Percentiles rank a stretch among this genome's conserved stretches.
Evolutionary conservation across 1,140 invertebrate genomes (phyloP).

Genomic region (Tetraneura akinire): DNA sequence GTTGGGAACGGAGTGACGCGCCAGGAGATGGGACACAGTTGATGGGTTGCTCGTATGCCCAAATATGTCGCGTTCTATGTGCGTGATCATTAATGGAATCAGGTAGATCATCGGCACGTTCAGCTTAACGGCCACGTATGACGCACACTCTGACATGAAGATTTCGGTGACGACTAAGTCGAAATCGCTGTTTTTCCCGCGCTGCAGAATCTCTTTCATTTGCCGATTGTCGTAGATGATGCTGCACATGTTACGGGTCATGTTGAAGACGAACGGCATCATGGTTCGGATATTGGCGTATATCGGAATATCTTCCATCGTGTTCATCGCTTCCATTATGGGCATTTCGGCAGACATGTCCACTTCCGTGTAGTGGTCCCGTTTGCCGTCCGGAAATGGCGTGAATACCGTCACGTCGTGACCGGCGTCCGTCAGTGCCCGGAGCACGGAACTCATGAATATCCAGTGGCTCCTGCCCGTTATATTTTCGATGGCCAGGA

Average conservation of each 20-base stretch:
- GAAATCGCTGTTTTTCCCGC: neutral
- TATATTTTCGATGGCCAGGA: conserved; percentile 55
- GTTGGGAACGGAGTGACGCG: neutral
- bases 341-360: neutral
- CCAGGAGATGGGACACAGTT: neutral
- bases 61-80: neutral
- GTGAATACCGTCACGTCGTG: conserved; percentile 10
- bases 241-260: neutral
- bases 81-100: neutral
- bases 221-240: neutral
- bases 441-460: conserved; percentile 57
- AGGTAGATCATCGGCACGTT: neutral
- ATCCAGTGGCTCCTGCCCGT: conserved; percentile 57
- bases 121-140: neutral
- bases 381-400: neutral
- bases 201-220: neutral
- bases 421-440: conserved; percentile 48
- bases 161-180: neutral
- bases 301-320: no score
- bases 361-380: neutral
- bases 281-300: neutral
- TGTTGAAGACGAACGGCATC: neutral
- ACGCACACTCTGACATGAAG: neutral
- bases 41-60: neutral
- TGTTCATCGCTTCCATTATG: neutral